Conservation (phyloP, 2,888 invertebrate genomes). For the Conus canariensis region DNA sequence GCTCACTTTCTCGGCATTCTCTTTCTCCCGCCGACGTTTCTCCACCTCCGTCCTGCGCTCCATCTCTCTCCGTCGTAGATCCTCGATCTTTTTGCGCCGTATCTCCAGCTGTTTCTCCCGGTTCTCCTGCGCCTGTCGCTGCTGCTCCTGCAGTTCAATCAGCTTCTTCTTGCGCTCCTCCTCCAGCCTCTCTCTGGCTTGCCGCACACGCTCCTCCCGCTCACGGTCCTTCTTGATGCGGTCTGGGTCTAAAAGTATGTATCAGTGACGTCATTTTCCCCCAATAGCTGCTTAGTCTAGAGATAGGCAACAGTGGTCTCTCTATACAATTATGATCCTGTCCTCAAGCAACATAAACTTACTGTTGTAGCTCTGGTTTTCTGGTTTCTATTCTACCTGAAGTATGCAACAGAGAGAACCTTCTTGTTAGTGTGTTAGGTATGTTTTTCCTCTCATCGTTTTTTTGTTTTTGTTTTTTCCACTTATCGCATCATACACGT, state of each 20-base stretch:
- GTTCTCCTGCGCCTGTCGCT: constrained; percentile 70
- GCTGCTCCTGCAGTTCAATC: constrained; percentile 71
- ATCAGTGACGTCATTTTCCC: no score
- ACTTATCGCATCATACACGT: no score
- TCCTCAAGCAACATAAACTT: no score
- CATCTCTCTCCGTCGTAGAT: constrained; percentile 67
- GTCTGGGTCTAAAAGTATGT: constrained; percentile 56
- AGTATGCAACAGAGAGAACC: no score
- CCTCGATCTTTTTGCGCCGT: constrained; percentile 70
- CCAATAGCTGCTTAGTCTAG: no score
- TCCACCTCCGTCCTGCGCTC: constrained; percentile 71
- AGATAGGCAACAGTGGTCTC: no score
- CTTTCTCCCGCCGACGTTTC: constrained; percentile 66
- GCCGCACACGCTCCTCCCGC: constrained; percentile 67
- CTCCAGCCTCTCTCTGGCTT: constrained; percentile 64
- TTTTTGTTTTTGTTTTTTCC: no score
- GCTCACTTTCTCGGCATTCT: constrained; percentile 67
- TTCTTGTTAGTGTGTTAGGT: no score
- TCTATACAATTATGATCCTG: no score
- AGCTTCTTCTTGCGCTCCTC: constrained; percentile 69
- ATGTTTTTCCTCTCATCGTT: no score
- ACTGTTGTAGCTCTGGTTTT: no score
- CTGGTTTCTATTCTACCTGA: no score
- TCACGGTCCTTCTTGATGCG: constrained; percentile 68
- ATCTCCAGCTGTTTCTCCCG: constrained; percentile 71